phyloP scores from a whole-genome alignment of 2,797 vertebrate species.

The Aphelocoma californica region DNA sequence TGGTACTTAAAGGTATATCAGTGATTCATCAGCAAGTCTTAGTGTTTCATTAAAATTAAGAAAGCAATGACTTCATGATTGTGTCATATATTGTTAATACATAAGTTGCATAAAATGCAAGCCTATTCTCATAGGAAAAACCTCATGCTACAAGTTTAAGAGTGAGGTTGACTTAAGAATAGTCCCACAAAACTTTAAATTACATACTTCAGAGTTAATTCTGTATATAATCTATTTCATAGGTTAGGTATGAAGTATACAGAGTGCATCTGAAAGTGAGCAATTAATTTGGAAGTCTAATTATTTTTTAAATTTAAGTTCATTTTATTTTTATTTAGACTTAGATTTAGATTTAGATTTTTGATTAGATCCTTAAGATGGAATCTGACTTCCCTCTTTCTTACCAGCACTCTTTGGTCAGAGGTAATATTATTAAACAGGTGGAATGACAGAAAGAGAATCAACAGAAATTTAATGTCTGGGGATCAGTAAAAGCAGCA shows the following conservation, averaged over 20 bases:
- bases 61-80: background rate
- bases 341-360: background rate
- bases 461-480: background rate
- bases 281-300: background rate
- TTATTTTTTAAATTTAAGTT: background rate
- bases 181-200: background rate
- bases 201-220: background rate
- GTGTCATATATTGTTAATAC: background rate
- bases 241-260: background rate
- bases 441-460: background rate
- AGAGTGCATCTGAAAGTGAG: background rate
- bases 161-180: background rate
- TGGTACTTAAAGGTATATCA: background rate
- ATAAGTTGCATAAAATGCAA: background rate
- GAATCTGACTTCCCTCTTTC: background rate
- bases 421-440: background rate
- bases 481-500: background rate
- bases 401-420: background rate
- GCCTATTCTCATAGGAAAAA: background rate
- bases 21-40: background rate
- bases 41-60: background rate
- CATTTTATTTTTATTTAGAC: background rate
- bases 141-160: fast-evolving
- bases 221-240: background rate
- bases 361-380: background rate